phyloP scores from a whole-genome alignment of 2,888 invertebrate genomes.

The Drosophila sordidula region DNA sequence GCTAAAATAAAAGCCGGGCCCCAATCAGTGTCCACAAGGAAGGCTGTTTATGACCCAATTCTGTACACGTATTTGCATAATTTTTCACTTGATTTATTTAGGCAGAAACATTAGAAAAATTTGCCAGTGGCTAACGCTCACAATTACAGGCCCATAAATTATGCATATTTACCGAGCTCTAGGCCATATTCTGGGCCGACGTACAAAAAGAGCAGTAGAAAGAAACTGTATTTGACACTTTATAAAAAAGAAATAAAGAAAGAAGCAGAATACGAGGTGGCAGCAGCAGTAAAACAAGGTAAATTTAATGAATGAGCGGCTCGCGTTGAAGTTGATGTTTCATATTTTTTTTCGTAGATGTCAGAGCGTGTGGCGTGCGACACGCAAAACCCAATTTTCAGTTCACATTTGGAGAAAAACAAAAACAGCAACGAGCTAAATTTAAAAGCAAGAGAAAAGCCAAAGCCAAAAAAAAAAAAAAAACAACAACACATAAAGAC shows the following conservation, averaged over 20 bases:
- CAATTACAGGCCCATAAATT: constrained; percentile 69
- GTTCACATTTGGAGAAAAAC: constrained; percentile 21
- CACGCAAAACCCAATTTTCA: constrained; percentile 79
- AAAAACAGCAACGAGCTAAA: constrained; percentile 47
- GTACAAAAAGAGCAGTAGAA: not conserved
- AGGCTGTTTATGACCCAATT: constrained; percentile 47
- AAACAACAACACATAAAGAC: constrained; percentile 2
- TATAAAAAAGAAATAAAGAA: constrained; percentile 27
- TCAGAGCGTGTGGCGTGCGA: constrained; percentile 65
- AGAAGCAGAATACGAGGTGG: constrained; percentile 8
- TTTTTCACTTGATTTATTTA: constrained; percentile 72
- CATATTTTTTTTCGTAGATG: constrained; percentile 20
- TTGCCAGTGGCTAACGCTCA: constrained; percentile 43
- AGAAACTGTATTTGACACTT: constrained; percentile 70
- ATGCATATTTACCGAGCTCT: constrained; percentile 53
- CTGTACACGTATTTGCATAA: constrained; percentile 55
- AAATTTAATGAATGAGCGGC: constrained; percentile 55
- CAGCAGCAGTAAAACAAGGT: constrained; percentile 25
- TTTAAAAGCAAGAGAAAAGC: constrained; percentile 55
- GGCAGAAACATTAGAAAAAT: constrained; percentile 56
- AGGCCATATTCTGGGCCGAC: constrained; percentile 14
- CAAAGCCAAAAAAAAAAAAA: constrained; percentile 23
- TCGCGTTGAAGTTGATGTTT: constrained; percentile 23
- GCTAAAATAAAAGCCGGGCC: not conserved
- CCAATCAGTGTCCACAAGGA: constrained; percentile 9